Evolutionary conservation across 2,888 invertebrate genomes (phyloP).

Genomic region (Lypha dubia): DNA sequence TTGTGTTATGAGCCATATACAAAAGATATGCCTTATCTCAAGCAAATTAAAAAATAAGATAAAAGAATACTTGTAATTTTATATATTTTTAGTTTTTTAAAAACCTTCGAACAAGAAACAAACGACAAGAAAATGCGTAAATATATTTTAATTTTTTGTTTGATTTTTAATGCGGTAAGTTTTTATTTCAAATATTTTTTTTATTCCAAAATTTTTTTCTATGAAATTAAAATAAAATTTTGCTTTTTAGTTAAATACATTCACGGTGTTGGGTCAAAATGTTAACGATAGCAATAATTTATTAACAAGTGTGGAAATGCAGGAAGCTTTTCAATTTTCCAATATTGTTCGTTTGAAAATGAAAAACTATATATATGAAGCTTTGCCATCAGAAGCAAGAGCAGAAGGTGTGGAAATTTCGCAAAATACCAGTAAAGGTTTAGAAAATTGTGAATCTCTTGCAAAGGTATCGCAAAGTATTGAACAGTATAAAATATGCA

Average conservation of each 20-base stretch:
- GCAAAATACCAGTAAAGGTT: slow-evolving; percentile 39
- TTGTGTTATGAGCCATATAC: background rate
- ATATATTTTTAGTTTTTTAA: slow-evolving; percentile 14
- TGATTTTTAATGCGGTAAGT: slow-evolving; percentile 30
- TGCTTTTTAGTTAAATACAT: slow-evolving; percentile 8
- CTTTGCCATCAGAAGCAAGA: slow-evolving; percentile 57
- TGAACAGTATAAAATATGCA: slow-evolving; percentile 71
- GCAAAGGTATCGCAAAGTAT: slow-evolving; percentile 46
- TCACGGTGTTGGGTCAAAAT: slow-evolving; percentile 16
- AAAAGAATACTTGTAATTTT: slow-evolving; percentile 6
- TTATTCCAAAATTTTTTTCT: background rate
- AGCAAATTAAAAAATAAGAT: slow-evolving; percentile 23
- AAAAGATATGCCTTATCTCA: slow-evolving; percentile 46
- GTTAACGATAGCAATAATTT: background rate
- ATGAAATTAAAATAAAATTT: background rate
- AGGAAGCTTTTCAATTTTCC: slow-evolving; percentile 64
- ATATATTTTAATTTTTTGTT: background rate
- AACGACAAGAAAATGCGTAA: slow-evolving; percentile 16
- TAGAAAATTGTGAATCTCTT: slow-evolving; percentile 62
- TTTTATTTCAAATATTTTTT: background rate
- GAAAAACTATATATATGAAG: slow-evolving; percentile 55
- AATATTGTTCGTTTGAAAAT: slow-evolving; percentile 37
- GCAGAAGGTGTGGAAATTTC: slow-evolving; percentile 64
- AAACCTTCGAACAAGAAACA: slow-evolving; percentile 1
- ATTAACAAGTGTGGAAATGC: slow-evolving; percentile 10